Evolutionary conservation across 2,888 invertebrate genomes (phyloP), one percentile per base, ranked within the genome.

Genomic region (Drosophila mettleri): DNA sequence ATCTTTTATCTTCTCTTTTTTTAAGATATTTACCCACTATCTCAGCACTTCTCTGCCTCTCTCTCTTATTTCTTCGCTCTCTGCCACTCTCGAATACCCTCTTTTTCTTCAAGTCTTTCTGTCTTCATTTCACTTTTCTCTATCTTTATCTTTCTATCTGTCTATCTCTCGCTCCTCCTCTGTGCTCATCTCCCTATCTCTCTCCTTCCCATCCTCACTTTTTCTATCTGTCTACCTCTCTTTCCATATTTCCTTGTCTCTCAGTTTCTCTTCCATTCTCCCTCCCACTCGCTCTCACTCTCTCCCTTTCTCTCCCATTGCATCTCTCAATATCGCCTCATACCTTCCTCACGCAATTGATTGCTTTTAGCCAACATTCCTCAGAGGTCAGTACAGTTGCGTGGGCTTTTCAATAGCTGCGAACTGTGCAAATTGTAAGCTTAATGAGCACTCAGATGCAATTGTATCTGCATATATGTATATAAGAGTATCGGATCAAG

Each of bases 401-500:
- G 64, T 33, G 34, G 12, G 24, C 38, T 14, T 16, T 54, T 39
- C 24, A 54, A 14, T 43, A 43, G 58, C 27, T 29, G 41, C 24
- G 29, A 29, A 10, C 34, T 29, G 41, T 55, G 60, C 36, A 38
- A 31, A 45, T 24, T 27, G 10, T 12, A 10, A 34, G 41, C 39
- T 60, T 39, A 62, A 62, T 62, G 14, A 34, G 33, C 39, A 51
- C 27, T 34, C 18, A 18, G 18, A 24, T 34, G 5, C 16, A 14
- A 8, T 29, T 34, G 9, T 22, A 10, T 22, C 10, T 34, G n/a
- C 3, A 24, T 16, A 8, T 12, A 16, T 38, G 3, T 16, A 24
- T 16, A 27, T 18, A 33, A 54, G 45, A 60, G 39, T 51, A 61
- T 41, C 22, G 54, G 67, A 71, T 76, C 72, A 67, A 48, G 39